These are phyloP conservation scores for Cyclophora albipunctata DNA, from an alignment of 2,888 invertebrate species.

Conservation along the genomic window DNA sequence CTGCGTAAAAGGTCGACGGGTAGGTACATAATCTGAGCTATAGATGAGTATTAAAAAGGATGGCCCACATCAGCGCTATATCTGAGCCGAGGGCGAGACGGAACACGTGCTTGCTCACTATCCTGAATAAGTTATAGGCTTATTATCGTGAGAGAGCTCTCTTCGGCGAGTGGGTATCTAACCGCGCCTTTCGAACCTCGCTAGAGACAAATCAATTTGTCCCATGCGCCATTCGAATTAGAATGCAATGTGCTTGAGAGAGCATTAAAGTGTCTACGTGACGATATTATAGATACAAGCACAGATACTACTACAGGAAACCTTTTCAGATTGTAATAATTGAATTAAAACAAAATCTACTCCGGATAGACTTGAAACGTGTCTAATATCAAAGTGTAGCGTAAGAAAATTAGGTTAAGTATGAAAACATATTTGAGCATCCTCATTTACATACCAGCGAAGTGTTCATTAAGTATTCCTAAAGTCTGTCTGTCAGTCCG, in stretches of 20 bases:
- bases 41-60: slow-evolving; percentile 31
- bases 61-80: slow-evolving; percentile 34
- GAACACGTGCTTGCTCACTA: slow-evolving; percentile 20
- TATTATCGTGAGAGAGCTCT: slow-evolving; percentile 10
- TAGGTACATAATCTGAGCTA: slow-evolving; percentile 17
- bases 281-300: slow-evolving; percentile 1
- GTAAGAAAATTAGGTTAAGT: too few species aligned
- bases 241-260: slow-evolving; percentile 1
- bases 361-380: too few species aligned
- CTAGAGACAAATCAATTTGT: slow-evolving; percentile 14
- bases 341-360: too few species aligned
- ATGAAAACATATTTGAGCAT: too few species aligned
- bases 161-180: slow-evolving; percentile 3
- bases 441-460: too few species aligned
- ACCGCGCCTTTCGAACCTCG: slow-evolving; percentile 2
- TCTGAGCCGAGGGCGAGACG: slow-evolving; percentile 24
- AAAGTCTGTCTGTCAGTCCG: slow-evolving; percentile 13
- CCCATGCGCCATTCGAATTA: slow-evolving; percentile 3
- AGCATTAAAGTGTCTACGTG: background rate
- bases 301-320: too few species aligned
- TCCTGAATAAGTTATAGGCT: slow-evolving; percentile 26
- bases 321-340: too few species aligned
- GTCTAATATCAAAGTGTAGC: too few species aligned
- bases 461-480: slow-evolving; percentile 21
- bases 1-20: slow-evolving; percentile 18